Percentiles rank a stretch among this genome's conserved stretches.
Evolutionary conservation across 1,140 invertebrate genomes (phyloP).

Genomic region (Orussus abietinus): DNA sequence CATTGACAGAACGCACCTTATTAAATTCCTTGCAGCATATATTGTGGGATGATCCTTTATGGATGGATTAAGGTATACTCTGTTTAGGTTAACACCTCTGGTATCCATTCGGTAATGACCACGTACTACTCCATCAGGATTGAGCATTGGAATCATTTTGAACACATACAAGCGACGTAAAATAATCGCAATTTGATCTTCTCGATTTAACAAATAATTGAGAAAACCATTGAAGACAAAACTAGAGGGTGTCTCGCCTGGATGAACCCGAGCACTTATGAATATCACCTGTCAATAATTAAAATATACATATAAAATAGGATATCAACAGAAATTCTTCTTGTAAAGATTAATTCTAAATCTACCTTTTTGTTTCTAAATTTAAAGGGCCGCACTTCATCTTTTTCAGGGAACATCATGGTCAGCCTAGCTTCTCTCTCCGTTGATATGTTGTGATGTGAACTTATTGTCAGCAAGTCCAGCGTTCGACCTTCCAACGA

Average conservation of each 20-base stretch:
- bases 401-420: constrained; percentile 72
- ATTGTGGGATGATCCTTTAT: constrained; percentile 76
- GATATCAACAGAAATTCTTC: background rate
- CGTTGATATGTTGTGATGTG: constrained; percentile 71
- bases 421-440: constrained; percentile 69
- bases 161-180: constrained; percentile 81
- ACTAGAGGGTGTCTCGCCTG: constrained; percentile 89
- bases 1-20: constrained; percentile 56
- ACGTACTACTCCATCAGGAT: constrained; percentile 87
- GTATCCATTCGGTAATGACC: constrained; percentile 90
- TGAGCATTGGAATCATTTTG: constrained; percentile 89
- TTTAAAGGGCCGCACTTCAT: constrained; percentile 65
- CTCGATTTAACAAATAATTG: constrained; percentile 69
- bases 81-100: constrained; percentile 84
- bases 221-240: constrained; percentile 92
- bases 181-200: constrained; percentile 69
- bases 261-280: constrained; percentile 87
- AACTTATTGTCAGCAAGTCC: constrained; percentile 85
- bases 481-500: constrained; percentile 79
- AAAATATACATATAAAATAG: constrained; percentile 13
- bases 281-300: constrained; percentile 66
- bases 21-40: constrained; percentile 73
- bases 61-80: constrained; percentile 77
- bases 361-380: constrained; percentile 71
- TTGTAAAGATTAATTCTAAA: constrained; percentile 7